Evolutionary conservation across 2,888 invertebrate species (phyloP), one percentile per base, ranked within the genome.

Genomic region (Sclerodermus sp.): DNA sequence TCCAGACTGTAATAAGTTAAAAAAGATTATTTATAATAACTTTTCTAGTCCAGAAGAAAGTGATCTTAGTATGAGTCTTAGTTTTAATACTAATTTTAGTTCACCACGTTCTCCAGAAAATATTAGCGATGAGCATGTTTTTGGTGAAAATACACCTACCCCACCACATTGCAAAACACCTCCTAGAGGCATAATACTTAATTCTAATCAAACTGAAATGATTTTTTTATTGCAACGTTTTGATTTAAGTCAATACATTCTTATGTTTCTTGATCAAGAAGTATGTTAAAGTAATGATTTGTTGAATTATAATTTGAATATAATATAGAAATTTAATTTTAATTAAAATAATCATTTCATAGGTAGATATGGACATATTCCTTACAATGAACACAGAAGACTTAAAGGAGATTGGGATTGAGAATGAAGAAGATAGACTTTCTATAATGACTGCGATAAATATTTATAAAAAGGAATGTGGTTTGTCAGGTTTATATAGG

Each of bases 281-380:
- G 77, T 72, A 57, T 62, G 44, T 54, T 23, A 8, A 8, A n/a
- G n/a, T n/a, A n/a, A n/a, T n/a, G n/a, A n/a, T n/a, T n/a, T n/a
- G n/a, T n/a, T n/a, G n/a, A n/a, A n/a, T n/a, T n/a, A n/a, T n/a
- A n/a, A 42, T 36, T 8, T 32, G 1, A n/a, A n/a, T 37, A 16
- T 29, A 34, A 34, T 17, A 36, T 42, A 37, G 13, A n/a, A n/a
- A 32, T 23, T 10, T 40, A 37, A 9, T 39, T 31, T 40, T 38
- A 13, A 9, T 43, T 16, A 40, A 47, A 47, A 32, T 36, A 9
- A 37, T 44, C 43, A 48, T 58, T 52, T 57, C 49, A 18, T 31
- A 77, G 77, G 65, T 77, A 40, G 77, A 77, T 44, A 39, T 70
- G 42, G 72, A 71, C n/a, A 49, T 77, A 14, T 76, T 77, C 64